A percentile compares a stretch with the other conserved stretches of the same genome.
These are phyloP conservation scores for Papilio demoleus DNA, from an alignment of 2,888 invertebrate species.

Conservation along the genomic window DNA sequence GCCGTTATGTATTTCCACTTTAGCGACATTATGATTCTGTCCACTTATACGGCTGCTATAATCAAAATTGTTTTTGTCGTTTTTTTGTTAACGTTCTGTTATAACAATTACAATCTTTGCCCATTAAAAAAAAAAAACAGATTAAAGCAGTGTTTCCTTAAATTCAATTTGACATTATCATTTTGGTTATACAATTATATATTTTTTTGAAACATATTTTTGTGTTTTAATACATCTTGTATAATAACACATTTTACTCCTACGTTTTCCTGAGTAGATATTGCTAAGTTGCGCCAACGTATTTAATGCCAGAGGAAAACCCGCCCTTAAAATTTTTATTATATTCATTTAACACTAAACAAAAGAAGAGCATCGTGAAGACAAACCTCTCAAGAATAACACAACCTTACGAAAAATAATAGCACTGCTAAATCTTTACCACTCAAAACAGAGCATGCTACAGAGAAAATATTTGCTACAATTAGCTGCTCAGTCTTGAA, in stretches of 20 bases:
- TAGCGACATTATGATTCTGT: constrained; percentile 17
- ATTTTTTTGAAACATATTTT: too few species aligned
- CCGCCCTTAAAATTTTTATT: background rate
- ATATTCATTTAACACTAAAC: background rate
- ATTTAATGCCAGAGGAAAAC: background rate
- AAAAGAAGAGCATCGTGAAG: too few species aligned
- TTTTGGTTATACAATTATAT: too few species aligned
- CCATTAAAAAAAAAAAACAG: too few species aligned
- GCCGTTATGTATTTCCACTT: constrained; percentile 14
- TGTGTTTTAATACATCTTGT: too few species aligned
- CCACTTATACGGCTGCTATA: constrained; percentile 4
- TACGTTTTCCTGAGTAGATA: too few species aligned
- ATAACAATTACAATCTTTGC: background rate
- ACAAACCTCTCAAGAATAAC: too few species aligned
- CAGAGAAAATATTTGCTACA: background rate
- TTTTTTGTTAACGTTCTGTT: constrained; percentile 12
- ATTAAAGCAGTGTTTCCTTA: too few species aligned
- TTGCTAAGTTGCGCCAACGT: background rate
- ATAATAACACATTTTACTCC: too few species aligned
- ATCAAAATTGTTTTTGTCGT: constrained; percentile 14
- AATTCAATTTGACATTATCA: too few species aligned
- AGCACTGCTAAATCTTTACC: too few species aligned
- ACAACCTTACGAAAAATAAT: background rate
- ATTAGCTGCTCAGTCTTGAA: too few species aligned
- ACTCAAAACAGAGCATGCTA: background rate